Evolutionary conservation across 2,888 invertebrate genomes (phyloP), one percentile per base, ranked within the genome.

Genomic region (Oegoconia quadripuncta): DNA sequence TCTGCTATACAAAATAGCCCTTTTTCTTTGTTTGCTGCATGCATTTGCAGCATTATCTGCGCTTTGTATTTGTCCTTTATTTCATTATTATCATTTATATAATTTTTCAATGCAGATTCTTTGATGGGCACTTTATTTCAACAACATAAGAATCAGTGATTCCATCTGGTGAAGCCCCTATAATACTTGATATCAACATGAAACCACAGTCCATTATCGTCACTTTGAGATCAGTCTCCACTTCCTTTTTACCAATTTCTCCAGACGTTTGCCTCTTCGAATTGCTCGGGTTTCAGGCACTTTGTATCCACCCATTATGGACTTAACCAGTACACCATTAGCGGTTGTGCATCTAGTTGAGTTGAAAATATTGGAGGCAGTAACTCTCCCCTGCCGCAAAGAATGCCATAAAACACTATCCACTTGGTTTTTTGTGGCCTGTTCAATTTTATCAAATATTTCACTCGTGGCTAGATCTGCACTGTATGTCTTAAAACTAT

Each of bases 161-260:
- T 14, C 43, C 43, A 34, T 44, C 37, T 13, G 43, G 43, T n/a
- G 40, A 44, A 4, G 43, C 43, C 16, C 43, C 43, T 11, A 31
- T 20, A 8, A 40, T 23, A 9, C 22, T 14, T 11, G 27, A 32
- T 3, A 37, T 36, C 15, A 44, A 32, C 0, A 13, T 12, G 13
- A 37, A 40, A 1, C 43, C 40, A 23, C 31, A 43, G 17, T 26
- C 15, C 2, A 28, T 8, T 14, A 42, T 34, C 8, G n/a, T n/a
- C n/a, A n/a, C n/a, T n/a, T n/a, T n/a, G n/a, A n/a, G n/a, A n/a
- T 29, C n/a, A 3, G 23, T 25, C 1, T 32, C n/a, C 3, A 37
- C 9, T 8, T 13, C 18, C 9, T 15, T 13, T 16, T 16, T 1
- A 39, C 14, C 0, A 43, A 7, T n/a, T 31, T 27, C 14, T 40